Conservation (phyloP, 2,113 vertebrate species). For the Hiodon tergisus region DNA sequence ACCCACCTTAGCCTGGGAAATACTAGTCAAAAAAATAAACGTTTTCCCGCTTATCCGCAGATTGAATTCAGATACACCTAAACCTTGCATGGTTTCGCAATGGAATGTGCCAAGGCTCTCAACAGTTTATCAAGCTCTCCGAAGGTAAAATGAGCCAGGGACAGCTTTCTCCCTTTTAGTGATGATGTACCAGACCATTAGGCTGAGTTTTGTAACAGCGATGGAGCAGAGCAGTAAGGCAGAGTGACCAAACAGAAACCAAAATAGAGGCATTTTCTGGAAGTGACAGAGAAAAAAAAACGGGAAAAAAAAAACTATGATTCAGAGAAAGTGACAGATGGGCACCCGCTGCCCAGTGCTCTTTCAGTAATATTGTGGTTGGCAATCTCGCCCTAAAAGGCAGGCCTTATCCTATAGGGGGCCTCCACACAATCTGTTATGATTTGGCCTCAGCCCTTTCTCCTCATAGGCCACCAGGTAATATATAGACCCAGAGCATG, state of each 20-base stretch:
- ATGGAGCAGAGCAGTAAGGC: not conserved
- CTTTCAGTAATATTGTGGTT: slow-evolving; percentile 50
- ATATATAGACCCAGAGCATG: slow-evolving; percentile 38
- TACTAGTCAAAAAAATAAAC: too few species aligned
- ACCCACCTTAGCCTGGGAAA: too few species aligned
- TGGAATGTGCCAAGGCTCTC: slow-evolving; percentile 39
- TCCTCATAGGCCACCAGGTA: slow-evolving; percentile 33
- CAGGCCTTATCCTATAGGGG: slow-evolving; percentile 32
- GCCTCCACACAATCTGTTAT: slow-evolving; percentile 28
- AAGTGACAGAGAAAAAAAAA: not conserved
- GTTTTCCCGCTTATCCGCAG: too few species aligned
- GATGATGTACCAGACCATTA: slow-evolving; percentile 48
- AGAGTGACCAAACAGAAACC: not conserved
- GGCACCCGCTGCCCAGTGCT: slow-evolving; percentile 34
- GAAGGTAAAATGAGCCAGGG: slow-evolving; percentile 38
- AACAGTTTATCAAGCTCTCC: slow-evolving; percentile 36
- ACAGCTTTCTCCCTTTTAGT: slow-evolving; percentile 37
- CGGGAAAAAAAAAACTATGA: slow-evolving; percentile 1
- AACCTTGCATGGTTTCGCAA: too few species aligned
- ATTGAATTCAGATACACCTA: too few species aligned
- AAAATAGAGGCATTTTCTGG: not conserved
- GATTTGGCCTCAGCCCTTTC: slow-evolving; percentile 28
- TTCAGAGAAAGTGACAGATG: slow-evolving; percentile 46
- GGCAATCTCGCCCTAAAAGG: slow-evolving; percentile 48
- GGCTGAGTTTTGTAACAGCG: slow-evolving; percentile 31